A percentile compares a stretch with the other conserved stretches of the same genome.
phyloP scores from a whole-genome alignment of 1,140 invertebrate species.

The Panagrolaimus sp. region DNA sequence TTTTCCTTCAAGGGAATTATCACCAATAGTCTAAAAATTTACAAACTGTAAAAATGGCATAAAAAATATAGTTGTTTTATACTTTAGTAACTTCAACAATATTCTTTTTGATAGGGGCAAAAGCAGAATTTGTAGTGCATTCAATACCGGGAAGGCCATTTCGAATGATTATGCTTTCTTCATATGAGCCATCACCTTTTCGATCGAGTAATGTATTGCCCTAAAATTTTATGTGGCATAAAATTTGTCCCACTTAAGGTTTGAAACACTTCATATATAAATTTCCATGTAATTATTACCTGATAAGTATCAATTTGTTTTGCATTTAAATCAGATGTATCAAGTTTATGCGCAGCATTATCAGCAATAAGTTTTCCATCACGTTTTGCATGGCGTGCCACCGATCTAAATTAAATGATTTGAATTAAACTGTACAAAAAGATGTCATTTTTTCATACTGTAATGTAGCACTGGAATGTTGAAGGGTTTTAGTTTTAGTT shows the following conservation, averaged over 20 bases:
- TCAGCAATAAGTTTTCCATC: constrained; percentile 26
- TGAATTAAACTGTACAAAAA: neutral
- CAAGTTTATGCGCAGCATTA: constrained; percentile 29
- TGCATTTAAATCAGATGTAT: constrained; percentile 25
- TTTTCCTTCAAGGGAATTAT: constrained; percentile 26
- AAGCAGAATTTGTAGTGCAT: neutral
- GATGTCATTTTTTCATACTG: constrained; percentile 22
- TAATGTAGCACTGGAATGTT: constrained; percentile 27
- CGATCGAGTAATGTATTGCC: constrained; percentile 26
- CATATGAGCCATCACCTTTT: constrained; percentile 29
- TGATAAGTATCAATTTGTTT: constrained; percentile 26
- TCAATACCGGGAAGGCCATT: constrained; percentile 14
- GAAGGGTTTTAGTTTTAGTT: constrained; percentile 29
- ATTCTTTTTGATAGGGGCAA: constrained; percentile 24
- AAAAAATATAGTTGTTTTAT: neutral
- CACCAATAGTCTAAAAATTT: constrained; percentile 27
- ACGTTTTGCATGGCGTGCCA: constrained; percentile 25
- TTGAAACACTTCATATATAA: neutral
- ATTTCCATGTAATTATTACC: neutral
- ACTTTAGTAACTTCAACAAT: constrained; percentile 19
- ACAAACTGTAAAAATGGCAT: neutral
- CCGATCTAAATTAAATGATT: constrained; percentile 25
- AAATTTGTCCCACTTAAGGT: too few species aligned
- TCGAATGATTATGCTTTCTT: constrained; percentile 31
- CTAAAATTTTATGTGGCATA: constrained; percentile 22